Conservation (phyloP, 2,113 vertebrate species). For the Dendropsophus ebraccatus region DNA sequence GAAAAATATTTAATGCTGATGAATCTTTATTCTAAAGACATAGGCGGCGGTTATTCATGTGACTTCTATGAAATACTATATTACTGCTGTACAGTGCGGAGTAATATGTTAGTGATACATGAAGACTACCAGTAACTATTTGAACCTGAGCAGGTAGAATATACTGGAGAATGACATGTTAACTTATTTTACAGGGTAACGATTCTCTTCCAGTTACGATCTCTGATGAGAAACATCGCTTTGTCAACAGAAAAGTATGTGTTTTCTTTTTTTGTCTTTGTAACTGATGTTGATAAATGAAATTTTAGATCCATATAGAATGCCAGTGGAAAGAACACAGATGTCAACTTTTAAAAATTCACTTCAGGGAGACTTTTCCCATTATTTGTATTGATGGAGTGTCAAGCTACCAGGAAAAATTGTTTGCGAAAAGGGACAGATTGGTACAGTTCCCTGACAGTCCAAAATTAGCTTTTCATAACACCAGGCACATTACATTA, state of each 20-base stretch:
- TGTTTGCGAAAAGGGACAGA: slow-evolving; percentile 50
- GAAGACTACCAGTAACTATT: background rate
- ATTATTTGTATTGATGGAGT: slow-evolving; percentile 57
- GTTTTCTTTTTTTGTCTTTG: slow-evolving; percentile 38
- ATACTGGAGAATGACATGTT: background rate
- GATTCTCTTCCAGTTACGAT: background rate
- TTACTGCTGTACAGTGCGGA: background rate
- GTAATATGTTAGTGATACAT: background rate
- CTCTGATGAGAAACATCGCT: background rate
- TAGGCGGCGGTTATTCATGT: too few relatives aligned
- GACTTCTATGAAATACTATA: background rate
- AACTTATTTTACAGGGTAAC: background rate
- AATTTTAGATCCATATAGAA: slow-evolving; percentile 45
- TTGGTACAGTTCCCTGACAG: slow-evolving; percentile 45
- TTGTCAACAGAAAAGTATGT: slow-evolving; percentile 10
- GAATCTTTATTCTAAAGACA: too few relatives aligned
- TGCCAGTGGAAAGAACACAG: slow-evolving; percentile 49
- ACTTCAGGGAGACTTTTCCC: slow-evolving; percentile 56
- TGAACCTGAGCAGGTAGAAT: background rate
- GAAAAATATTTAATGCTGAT: too few relatives aligned
- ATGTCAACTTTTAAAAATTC: slow-evolving; percentile 56
- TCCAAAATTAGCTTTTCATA: slow-evolving; percentile 52
- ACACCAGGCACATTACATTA: slow-evolving; percentile 47
- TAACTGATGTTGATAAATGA: slow-evolving; percentile 47
- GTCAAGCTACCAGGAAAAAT: slow-evolving; percentile 48